Base-by-base conservation (phyloP, 2,113 vertebrate species). In the Limanda limanda region DNA sequence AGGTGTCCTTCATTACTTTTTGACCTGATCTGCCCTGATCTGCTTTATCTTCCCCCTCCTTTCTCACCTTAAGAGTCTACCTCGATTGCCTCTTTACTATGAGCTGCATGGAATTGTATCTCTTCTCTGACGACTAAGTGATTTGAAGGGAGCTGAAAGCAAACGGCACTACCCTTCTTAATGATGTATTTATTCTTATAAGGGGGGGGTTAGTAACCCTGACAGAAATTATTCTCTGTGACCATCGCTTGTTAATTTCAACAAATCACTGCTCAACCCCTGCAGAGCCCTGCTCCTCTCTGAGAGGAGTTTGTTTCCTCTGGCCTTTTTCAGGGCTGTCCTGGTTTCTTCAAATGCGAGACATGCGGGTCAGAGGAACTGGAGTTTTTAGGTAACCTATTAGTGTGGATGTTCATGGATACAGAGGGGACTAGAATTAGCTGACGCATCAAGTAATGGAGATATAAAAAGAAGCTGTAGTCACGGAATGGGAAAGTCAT, bases 181-280 rank as follows among this genome's bases (percentile, higher is more conserved):
- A 85, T 85, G 71, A 71, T 72, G 62, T 48, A 52, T 74, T 65
- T 73, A 68, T 66, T 45, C 8, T 55, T 27, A 59, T 74, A 80
- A 71, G 56, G 55, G 35, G 62, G 51, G 51, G 25, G 27, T 5
- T 62, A 64, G 51, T 52, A 52, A 55, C 40, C 47, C 57, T 71
- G 23, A 82, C 65, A 62, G 11, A 78, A 69, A 51, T 42, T 21
- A 45, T 73, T 55, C 54, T 3, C 1, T n/a, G 4, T 66, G 64
- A 74, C 45, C 20, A 64, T 17, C 18, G 68, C 74, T 86, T 75
- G 65, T 83, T 90, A 76, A 83, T 81, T 87, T 85, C 20, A 69
- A 66, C 68, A 83, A 74, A 60, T 76, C 67, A 71, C 68, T 71
- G 84, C 60, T 76, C 78, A 69, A 23, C 71, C 65, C 42, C 64